A percentile compares a stretch with the other conserved stretches of the same genome.
These are phyloP conservation scores for Gandaritis pyraliata DNA, from an alignment of 2,888 invertebrate species.

Conservation along the genomic window DNA sequence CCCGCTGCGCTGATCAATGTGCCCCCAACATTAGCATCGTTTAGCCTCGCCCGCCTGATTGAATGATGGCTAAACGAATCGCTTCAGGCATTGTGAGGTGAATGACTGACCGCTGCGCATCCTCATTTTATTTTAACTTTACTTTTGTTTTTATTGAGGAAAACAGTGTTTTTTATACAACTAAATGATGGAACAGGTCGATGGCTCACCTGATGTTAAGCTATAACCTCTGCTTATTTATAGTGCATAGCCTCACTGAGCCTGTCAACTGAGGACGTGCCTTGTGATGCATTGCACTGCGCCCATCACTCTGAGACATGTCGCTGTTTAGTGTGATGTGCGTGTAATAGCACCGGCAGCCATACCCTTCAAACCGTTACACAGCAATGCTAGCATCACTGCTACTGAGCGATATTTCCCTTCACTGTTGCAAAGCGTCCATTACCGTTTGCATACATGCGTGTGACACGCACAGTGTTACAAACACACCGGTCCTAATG, in stretches of 20 bases:
- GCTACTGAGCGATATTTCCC: not conserved
- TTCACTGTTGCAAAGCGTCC: not conserved
- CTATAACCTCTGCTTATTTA: too few species aligned
- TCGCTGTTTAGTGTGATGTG: too few species aligned
- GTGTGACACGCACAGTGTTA: not conserved
- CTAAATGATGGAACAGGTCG: too few species aligned
- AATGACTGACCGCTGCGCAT: conserved; percentile 9
- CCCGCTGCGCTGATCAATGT: conserved; percentile 49
- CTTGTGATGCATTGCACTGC: too few species aligned
- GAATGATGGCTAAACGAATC: conserved; percentile 29
- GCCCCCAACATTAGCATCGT: conserved; percentile 46
- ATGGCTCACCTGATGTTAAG: too few species aligned
- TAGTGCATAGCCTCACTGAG: too few species aligned
- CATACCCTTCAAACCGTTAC: too few species aligned
- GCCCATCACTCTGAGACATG: too few species aligned
- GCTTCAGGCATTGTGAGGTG: conserved; percentile 22
- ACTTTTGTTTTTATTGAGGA: not conserved
- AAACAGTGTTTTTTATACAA: too few species aligned
- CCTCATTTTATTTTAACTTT: conserved; percentile 2
- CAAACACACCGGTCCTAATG: not conserved
- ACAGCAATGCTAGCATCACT: too few species aligned
- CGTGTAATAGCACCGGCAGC: too few species aligned
- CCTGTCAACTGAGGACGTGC: too few species aligned
- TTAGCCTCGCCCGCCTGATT: conserved; percentile 19
- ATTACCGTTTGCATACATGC: not conserved